These are phyloP conservation scores for Poecile montanus DNA, from an alignment of 2,797 vertebrate species.

Conservation along the genomic window DNA sequence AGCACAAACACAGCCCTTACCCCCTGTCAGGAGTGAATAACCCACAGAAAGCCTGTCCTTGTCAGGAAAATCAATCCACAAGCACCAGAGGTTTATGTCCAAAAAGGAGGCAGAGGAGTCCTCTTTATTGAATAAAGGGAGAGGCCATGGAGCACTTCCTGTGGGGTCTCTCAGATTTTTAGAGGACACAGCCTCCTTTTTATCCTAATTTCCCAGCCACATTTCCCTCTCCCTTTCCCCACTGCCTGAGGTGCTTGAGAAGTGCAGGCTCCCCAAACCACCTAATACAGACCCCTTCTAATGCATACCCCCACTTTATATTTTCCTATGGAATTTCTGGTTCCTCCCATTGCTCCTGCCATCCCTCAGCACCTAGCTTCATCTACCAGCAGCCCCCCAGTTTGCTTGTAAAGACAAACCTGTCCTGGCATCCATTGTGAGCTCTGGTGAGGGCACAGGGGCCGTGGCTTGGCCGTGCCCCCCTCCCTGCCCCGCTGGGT, in stretches of 20 bases:
- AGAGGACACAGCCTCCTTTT: background rate
- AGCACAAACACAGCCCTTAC: background rate
- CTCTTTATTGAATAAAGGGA: background rate
- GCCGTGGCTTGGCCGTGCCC: too few species aligned
- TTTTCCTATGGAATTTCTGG: background rate
- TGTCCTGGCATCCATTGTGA: too few species aligned
- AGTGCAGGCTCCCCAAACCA: background rate
- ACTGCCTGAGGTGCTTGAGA: background rate
- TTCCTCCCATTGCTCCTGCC: background rate
- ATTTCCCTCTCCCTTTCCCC: background rate
- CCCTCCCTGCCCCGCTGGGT: background rate
- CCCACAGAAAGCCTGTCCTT: background rate
- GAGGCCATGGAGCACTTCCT: background rate
- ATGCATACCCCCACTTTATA: background rate
- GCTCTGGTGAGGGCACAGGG: too few species aligned
- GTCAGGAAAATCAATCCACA: background rate
- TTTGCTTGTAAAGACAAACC: too few species aligned
- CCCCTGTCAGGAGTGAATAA: rapidly evolving
- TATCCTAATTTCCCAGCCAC: background rate
- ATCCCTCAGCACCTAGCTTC: background rate
- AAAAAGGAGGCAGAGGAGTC: background rate
- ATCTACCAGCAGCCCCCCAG: too few species aligned
- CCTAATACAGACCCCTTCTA: background rate
- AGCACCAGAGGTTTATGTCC: background rate
- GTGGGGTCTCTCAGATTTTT: background rate